Percentiles rank a stretch among this genome's conserved stretches.
Conservation (phyloP, 2,113 vertebrate genomes). For the Ceyx melanurus region DNA sequence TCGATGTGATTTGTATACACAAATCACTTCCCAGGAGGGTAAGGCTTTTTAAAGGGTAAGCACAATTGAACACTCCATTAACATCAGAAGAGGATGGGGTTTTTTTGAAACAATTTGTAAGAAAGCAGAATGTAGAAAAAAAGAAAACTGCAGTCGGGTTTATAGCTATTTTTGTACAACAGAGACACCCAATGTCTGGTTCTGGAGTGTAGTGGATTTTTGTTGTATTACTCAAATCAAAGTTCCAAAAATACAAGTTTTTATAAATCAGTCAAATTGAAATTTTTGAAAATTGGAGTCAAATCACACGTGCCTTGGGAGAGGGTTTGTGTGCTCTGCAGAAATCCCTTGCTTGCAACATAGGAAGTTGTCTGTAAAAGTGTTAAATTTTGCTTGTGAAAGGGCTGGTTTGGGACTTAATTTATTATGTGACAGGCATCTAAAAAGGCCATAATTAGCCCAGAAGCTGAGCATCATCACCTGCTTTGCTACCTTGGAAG, state of each 20-base stretch:
- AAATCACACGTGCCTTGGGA: neutral
- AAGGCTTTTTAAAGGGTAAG: conserved; percentile 60
- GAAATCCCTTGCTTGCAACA: neutral
- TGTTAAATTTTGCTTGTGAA: neutral
- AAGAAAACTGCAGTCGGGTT: conserved; percentile 65
- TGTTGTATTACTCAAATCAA: neutral
- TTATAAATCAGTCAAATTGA: neutral
- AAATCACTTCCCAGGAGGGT: conserved; percentile 70
- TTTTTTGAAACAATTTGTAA: conserved; percentile 73
- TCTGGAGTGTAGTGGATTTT: neutral
- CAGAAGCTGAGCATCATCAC: neutral
- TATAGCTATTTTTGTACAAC: conserved; percentile 29
- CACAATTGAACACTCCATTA: conserved; percentile 59
- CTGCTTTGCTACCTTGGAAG: neutral
- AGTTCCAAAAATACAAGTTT: neutral
- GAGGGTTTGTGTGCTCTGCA: neutral
- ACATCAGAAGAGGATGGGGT: conserved; percentile 55
- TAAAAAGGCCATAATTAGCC: neutral
- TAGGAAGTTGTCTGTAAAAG: neutral
- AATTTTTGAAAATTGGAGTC: too few species aligned
- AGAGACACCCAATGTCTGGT: neutral
- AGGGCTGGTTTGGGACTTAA: neutral
- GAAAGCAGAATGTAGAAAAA: conserved; percentile 46
- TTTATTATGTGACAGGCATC: neutral
- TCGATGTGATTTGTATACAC: conserved; percentile 72